A percentile compares a stretch with the other conserved stretches of the same genome.
Conservation (phyloP, 2,113 vertebrate species). For the Galbula dea region DNA sequence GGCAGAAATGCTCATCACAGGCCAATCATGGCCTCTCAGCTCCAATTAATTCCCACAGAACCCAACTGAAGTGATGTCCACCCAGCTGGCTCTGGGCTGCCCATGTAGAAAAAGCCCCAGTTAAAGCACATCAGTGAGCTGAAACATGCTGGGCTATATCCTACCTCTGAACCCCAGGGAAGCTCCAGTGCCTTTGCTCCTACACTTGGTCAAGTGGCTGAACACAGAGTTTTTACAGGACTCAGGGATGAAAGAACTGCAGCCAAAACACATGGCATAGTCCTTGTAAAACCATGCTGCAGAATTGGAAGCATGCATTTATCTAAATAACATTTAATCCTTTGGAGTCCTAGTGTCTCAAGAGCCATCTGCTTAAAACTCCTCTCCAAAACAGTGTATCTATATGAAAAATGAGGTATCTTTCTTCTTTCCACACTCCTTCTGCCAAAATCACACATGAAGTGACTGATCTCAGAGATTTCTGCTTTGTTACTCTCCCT, state of each 20-base stretch:
- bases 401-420: slow-evolving; percentile 61
- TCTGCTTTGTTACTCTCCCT: not conserved
- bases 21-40: accelerated
- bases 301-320: slow-evolving; percentile 49
- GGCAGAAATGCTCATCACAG: not conserved
- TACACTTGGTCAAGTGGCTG: not conserved
- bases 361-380: slow-evolving; percentile 64
- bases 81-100: not conserved
- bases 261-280: not conserved
- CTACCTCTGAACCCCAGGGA: not conserved
- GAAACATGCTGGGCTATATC: accelerated
- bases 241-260: not conserved
- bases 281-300: not conserved
- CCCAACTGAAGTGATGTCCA: not conserved
- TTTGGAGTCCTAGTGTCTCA: slow-evolving; percentile 18
- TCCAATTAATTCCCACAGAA: not conserved
- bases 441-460: slow-evolving; percentile 22
- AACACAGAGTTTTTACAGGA: not conserved
- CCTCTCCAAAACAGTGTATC: slow-evolving; percentile 59
- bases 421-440: slow-evolving; percentile 35
- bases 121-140: not conserved
- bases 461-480: not conserved
- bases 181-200: not conserved
- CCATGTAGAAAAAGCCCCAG: not conserved
- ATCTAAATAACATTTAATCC: slow-evolving; percentile 40